Percentiles rank a stretch among this genome's conserved stretches.
phyloP scores from a whole-genome alignment of 2,797 vertebrate genomes.

The Selene dorsalis region DNA sequence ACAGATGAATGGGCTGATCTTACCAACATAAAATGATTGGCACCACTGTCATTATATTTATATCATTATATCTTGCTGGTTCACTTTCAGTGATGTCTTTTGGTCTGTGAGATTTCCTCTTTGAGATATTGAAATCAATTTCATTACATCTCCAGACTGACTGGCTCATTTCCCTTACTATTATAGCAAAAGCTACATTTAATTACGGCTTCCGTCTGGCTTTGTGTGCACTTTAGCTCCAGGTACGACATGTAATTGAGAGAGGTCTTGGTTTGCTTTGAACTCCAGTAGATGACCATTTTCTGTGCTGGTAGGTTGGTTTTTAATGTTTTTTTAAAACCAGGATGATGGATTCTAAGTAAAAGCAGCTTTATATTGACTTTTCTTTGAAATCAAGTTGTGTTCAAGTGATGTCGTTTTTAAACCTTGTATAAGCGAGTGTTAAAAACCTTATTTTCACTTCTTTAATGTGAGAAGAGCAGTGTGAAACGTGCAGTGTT shows the following conservation, averaged over 20 bases:
- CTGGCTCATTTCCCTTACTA: conserved; percentile 65
- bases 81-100: conserved; percentile 52
- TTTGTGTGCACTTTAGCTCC: conserved; percentile 36
- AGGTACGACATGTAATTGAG: conserved; percentile 38
- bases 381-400: not conserved
- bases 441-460: conserved; percentile 28
- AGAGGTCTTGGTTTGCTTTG: conserved; percentile 18
- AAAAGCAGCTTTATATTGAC: conserved; percentile 1
- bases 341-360: not conserved
- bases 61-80: conserved; percentile 48
- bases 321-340: conserved; percentile 14
- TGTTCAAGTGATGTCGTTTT: not conserved
- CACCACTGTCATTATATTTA: conserved; percentile 52
- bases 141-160: conserved; percentile 59
- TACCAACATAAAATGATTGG: conserved; percentile 48
- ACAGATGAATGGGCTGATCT: conserved; percentile 48
- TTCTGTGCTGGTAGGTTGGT: not conserved
- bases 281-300: conserved; percentile 11
- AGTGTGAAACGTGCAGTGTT: conserved; percentile 16
- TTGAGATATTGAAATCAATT: conserved; percentile 64
- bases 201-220: conserved; percentile 48
- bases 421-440: not conserved
- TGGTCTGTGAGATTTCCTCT: conserved; percentile 62
- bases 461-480: conserved; percentile 19
- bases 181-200: conserved; percentile 54